Conservation (phyloP, 2,113 vertebrate genomes). For the Rhinolophus sinicus region DNA sequence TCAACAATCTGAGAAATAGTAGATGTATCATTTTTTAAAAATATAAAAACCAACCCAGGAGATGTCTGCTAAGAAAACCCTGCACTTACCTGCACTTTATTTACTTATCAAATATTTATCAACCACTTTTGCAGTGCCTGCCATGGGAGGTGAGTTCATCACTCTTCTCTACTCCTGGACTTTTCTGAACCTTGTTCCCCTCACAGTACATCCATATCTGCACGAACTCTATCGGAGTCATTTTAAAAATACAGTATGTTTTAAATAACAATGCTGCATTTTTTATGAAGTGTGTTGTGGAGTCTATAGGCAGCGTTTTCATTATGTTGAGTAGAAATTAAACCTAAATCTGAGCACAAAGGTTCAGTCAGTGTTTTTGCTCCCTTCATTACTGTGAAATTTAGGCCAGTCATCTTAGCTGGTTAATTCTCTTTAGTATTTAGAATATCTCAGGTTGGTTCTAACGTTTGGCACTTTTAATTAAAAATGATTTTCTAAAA, state of each 20-base stretch:
- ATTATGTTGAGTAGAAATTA: not conserved
- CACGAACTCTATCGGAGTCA: not conserved
- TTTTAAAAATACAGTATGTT: not conserved
- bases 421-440: conserved; percentile 63
- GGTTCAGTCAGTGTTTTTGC: conserved; percentile 3
- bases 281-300: not conserved
- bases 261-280: not conserved
- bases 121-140: not conserved
- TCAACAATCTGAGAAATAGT: not conserved
- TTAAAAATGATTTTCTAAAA: conserved; percentile 67
- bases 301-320: not conserved
- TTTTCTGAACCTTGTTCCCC: not conserved
- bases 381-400: conserved; percentile 37
- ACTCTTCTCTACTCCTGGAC: not conserved
- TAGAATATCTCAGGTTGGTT: conserved; percentile 34
- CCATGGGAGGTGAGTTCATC: not conserved
- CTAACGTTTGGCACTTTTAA: conserved; percentile 65
- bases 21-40: not conserved
- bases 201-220: too few species aligned
- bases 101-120: not conserved
- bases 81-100: not conserved
- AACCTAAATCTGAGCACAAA: conserved; percentile 16
- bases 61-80: not conserved
- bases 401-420: conserved; percentile 23
- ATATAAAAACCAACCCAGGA: not conserved